Base-by-base conservation (phyloP, 2,888 invertebrate genomes). In the Macropis europaea region DNA sequence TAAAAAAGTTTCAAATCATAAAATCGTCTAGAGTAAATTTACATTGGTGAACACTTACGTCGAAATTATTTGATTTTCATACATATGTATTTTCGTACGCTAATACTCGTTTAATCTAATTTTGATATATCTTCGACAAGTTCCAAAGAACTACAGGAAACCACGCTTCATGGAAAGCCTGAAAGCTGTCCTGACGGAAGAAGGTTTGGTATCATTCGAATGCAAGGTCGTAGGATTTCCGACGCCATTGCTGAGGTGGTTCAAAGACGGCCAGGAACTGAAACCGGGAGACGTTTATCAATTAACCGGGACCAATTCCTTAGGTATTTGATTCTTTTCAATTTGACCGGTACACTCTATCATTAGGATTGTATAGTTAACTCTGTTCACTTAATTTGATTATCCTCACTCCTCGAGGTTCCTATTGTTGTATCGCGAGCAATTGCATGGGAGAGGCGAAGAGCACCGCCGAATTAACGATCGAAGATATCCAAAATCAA, bases 141-240 rank as follows among this genome's bases (percentile, higher is more conserved):
- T 96, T 88, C 97, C 97, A 38, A 96, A 96, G 90, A 97, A 97
- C 90, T 97, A 96, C 87, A 93, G 97, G 79, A 95, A 95, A 87
- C 97, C 97, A 0, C 92, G 96, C 73, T 97, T 97, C 89, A 95
- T 97, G 94, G 97, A 97, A 89, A 96, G 95, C 82, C 91, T 97
- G 7, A 95, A 96, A 90, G 97, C 97, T 6, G 94, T 97, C 42
- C 91, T 97, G 43, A 97, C 97, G 0, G 97, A 97, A 87, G 97
- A 97, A 90, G 97, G 97, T 0, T 90, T 97, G 30, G 97, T 97
- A 0, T 97, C 97, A 0, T 97, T 97, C 86, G 97, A 97, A 87
- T 97, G 97, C 88, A 97, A 97, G 90, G 97, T 97, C 0, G 97
- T 97, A 1, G 97, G 97, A 0, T 97, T 96, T 81, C 97, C 97